phyloP scores from a whole-genome alignment of 2,888 invertebrate species.

The Papilio gigon region DNA sequence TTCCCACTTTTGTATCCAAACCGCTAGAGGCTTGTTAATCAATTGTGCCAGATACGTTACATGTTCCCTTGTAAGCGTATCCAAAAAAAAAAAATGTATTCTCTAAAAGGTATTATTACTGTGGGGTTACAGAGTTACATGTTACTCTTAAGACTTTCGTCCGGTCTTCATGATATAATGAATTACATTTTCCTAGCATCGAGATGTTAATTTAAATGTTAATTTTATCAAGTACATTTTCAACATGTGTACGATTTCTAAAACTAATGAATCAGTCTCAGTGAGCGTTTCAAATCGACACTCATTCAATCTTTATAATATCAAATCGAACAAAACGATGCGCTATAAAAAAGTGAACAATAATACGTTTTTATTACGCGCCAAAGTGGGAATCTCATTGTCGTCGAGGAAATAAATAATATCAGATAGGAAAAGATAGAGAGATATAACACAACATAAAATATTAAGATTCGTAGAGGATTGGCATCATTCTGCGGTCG shows the following conservation, averaged over 20 bases:
- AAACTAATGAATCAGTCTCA: constrained; percentile 44
- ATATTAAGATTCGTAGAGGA: constrained; percentile 82
- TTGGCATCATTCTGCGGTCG: constrained; percentile 81
- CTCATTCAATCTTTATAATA: constrained; percentile 72
- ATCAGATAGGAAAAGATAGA: constrained; percentile 77
- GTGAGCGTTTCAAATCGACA: constrained; percentile 56
- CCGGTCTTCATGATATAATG: too few species aligned
- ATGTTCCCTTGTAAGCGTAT: constrained; percentile 34
- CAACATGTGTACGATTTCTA: neutral
- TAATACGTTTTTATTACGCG: constrained; percentile 82
- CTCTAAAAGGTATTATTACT: neutral
- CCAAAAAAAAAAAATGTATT: constrained; percentile 6
- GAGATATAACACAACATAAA: constrained; percentile 82
- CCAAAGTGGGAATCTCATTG: constrained; percentile 82
- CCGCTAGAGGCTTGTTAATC: constrained; percentile 77
- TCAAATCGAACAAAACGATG: constrained; percentile 76
- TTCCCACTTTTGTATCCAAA: constrained; percentile 64
- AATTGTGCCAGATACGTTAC: constrained; percentile 59
- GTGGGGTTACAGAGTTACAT: neutral
- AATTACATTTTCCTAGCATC: too few species aligned
- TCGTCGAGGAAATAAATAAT: constrained; percentile 81
- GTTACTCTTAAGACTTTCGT: neutral
- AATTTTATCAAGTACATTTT: neutral
- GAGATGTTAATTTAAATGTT: too few species aligned
- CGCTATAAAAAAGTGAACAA: constrained; percentile 81